Conservation (phyloP, 2,113 vertebrate species). For the Carassius auratus region DNA sequence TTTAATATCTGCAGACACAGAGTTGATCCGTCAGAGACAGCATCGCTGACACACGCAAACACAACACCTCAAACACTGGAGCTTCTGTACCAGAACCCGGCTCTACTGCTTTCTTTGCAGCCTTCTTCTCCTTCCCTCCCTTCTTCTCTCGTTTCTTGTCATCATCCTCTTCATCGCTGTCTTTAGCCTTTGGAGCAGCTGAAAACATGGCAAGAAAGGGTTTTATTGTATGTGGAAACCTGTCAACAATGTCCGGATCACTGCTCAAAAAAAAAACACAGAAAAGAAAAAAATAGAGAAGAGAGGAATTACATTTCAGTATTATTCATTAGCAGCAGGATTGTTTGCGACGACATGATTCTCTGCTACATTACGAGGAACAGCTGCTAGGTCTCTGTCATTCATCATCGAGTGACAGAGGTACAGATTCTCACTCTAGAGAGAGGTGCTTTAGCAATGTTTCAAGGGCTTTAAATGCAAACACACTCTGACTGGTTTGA, state of each 20-base stretch:
- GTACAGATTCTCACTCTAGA: no score
- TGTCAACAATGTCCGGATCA: not conserved
- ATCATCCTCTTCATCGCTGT: slow-evolving; percentile 72
- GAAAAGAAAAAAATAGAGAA: no score
- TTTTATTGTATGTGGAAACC: not conserved
- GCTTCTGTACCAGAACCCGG: slow-evolving; percentile 60
- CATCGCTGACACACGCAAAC: not conserved
- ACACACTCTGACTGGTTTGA: no score
- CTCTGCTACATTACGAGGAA: no score
- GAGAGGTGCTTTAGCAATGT: no score
- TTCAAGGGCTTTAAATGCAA: no score
- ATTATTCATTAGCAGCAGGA: not conserved
- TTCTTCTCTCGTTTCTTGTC: slow-evolving; percentile 60
- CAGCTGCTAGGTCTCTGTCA: no score
- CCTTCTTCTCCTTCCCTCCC: slow-evolving; percentile 48
- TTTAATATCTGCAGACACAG: slow-evolving; percentile 77
- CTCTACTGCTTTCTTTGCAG: slow-evolving; percentile 58
- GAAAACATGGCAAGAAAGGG: not conserved
- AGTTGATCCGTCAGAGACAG: not conserved
- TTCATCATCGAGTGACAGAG: no score
- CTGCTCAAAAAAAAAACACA: not conserved
- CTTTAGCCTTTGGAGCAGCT: slow-evolving; percentile 72
- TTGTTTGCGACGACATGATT: not conserved
- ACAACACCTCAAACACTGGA: not conserved
- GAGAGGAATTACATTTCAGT: not conserved